Conservation (phyloP, 2,888 invertebrate genomes). For the Hofmannophila pseudospretella region DNA sequence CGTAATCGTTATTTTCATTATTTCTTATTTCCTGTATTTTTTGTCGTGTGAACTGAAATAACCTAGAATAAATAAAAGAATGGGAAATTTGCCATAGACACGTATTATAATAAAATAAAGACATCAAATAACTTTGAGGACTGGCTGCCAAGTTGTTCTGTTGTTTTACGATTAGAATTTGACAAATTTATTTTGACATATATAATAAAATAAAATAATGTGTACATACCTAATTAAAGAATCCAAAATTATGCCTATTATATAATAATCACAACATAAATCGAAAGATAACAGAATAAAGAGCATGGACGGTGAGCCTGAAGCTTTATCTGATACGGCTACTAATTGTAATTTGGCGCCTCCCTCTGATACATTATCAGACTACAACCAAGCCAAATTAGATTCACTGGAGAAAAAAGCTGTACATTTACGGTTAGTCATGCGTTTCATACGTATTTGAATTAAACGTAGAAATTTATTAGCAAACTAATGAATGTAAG, state of each 20-base stretch:
- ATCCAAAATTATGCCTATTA: conserved; percentile 44
- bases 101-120: too few relatives aligned
- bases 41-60: not conserved
- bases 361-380: conserved; percentile 54
- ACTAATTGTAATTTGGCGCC: conserved; percentile 56
- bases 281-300: conserved; percentile 17
- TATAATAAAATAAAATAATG: conserved; percentile 12
- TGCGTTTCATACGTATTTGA: too few relatives aligned
- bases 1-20: too few relatives aligned
- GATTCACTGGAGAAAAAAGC: conserved; percentile 70
- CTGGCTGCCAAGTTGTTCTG: conserved; percentile 6
- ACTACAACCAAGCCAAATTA: conserved; percentile 58
- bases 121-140: too few relatives aligned
- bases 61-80: too few relatives aligned
- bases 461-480: too few relatives aligned
- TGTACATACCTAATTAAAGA: conserved; percentile 7
- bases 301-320: conserved; percentile 64
- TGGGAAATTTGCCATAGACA: too few relatives aligned
- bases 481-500: too few relatives aligned
- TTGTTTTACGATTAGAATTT: conserved; percentile 17
- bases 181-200: conserved; percentile 9
- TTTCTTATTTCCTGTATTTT: not conserved
- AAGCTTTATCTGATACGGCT: conserved; percentile 56
- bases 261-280: conserved; percentile 18
- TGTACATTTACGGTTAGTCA: conserved; percentile 56